These are phyloP conservation scores for Noctuana brunneofusca DNA, from an alignment of 2,888 invertebrate genomes.

Conservation along the genomic window DNA sequence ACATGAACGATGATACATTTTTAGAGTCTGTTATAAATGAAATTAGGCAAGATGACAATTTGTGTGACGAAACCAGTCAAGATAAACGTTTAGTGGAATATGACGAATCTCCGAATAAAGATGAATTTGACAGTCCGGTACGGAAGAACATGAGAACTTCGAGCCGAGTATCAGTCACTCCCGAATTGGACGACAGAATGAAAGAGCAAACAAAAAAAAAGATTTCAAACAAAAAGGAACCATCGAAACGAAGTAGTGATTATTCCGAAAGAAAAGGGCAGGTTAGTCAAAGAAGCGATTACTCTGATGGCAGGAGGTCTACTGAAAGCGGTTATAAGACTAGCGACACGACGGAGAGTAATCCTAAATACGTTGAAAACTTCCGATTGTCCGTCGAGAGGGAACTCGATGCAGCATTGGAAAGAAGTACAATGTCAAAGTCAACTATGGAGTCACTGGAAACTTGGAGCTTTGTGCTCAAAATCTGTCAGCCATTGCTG, in stretches of 20 bases:
- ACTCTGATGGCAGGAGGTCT: slow-evolving; percentile 58
- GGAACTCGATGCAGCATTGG: slow-evolving; percentile 49
- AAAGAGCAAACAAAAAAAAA: slow-evolving; percentile 49
- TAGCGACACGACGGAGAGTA: slow-evolving; percentile 54
- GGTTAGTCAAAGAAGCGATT: slow-evolving; percentile 5
- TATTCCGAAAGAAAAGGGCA: slow-evolving; percentile 4
- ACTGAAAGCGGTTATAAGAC: slow-evolving; percentile 57
- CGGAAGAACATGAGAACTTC: slow-evolving; percentile 6
- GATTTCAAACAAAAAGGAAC: slow-evolving; percentile 36
- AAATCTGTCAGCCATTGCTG: slow-evolving; percentile 74
- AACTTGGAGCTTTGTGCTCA: slow-evolving; percentile 74
- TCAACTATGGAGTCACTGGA: slow-evolving; percentile 68
- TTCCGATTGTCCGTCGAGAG: slow-evolving; percentile 59
- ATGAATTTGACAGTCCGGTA: slow-evolving; percentile 41
- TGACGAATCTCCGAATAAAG: slow-evolving; percentile 66
- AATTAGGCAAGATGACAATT: slow-evolving; percentile 65
- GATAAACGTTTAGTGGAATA: slow-evolving; percentile 74
- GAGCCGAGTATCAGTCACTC: slow-evolving; percentile 58
- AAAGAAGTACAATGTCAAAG: slow-evolving; percentile 53
- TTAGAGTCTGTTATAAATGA: slow-evolving; percentile 75
- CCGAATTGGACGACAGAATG: slow-evolving; percentile 63
- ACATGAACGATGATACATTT: slow-evolving; percentile 67
- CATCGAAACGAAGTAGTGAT: slow-evolving; percentile 6
- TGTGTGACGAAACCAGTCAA: slow-evolving; percentile 63
- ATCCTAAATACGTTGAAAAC: slow-evolving; percentile 47